Base-by-base conservation (phyloP, 2,113 vertebrate species). In the Syrrhaptes paradoxus region DNA sequence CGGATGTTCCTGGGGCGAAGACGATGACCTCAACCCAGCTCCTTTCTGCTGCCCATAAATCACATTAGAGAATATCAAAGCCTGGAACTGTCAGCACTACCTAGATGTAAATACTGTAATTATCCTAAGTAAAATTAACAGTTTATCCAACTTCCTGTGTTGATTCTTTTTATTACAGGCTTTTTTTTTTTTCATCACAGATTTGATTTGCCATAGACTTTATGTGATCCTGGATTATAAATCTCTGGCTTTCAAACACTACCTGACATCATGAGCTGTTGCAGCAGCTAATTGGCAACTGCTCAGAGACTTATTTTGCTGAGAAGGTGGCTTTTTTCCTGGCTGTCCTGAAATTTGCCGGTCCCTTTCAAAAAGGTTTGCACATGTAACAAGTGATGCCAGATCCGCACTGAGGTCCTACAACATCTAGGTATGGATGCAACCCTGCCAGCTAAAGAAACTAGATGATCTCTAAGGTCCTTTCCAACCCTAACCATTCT, bases 81-180 rank as follows among this genome's bases (percentile, higher is more conserved):
- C 70, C 28, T 58, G 82, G 65, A 91, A 78, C 58, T 94, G 77
- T 57, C 91, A 94, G 66, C 0, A 0, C 81, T 96, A 85, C 80
- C 77, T 92, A 85, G 49, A 92, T 89, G 87, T 87, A 95, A 94
- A 89, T 91, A 87, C 76, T 8, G 3, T 82, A 74, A 95, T 96
- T 95, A 92, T 58, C n/a, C 65, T 89, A 85, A 91, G 87, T 87
- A 82, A 96, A 96, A 95, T 92, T 72, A 97, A 73, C 75, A 92
- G 80, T 93, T 96, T 89, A 72, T 93, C 89, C 45, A 80, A 90
- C 89, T 96, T 95, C 89, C 93, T 94, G 76, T 75, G 49, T 61
- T 45, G 89, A 79, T 82, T 89, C 86, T 92, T 94, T 77, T 91
- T 85, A 94, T 94, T 89, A 91, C 14, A 59, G 45, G 13, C 2